phyloP scores from a whole-genome alignment of 1,140 invertebrate genomes.

The Paracyclopina nana region DNA sequence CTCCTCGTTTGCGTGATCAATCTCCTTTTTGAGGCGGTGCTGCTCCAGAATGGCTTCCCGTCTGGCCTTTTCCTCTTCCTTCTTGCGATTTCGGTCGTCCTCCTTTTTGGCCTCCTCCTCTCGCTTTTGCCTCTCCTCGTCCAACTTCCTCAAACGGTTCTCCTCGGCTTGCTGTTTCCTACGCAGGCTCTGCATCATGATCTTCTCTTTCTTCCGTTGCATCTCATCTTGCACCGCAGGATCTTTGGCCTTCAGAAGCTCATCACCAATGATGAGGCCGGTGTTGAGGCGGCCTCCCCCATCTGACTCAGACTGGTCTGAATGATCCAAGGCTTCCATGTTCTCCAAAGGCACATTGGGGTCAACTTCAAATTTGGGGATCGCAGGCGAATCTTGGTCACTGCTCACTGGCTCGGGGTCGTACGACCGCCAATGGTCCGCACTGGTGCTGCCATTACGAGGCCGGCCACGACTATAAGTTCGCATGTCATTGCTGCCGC shows the following conservation, averaged over 20 bases:
- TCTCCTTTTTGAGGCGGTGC: constrained; percentile 81
- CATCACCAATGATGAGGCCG: constrained; percentile 8
- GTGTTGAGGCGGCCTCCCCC: background rate
- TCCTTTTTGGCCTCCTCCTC: constrained; percentile 65
- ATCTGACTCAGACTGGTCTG: background rate
- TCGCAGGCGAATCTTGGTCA: background rate
- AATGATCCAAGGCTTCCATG: background rate
- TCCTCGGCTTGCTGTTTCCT: constrained; percentile 48
- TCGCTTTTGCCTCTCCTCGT: constrained; percentile 28
- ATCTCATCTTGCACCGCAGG: constrained; percentile 18
- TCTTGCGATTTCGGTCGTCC: constrained; percentile 62
- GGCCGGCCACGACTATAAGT: background rate
- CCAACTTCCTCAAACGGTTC: constrained; percentile 46
- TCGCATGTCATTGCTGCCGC: background rate
- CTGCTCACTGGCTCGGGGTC: background rate
- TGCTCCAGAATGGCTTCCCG: constrained; percentile 73
- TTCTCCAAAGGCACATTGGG: background rate
- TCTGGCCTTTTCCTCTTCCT: constrained; percentile 68
- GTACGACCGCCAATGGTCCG: constrained; percentile 6
- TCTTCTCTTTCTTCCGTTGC: constrained; percentile 23
- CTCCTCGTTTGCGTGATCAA: constrained; percentile 74
- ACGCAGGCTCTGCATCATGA: constrained; percentile 21
- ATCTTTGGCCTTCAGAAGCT: background rate
- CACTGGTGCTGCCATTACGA: too few relatives aligned
- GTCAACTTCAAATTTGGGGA: constrained; percentile 12